Evolutionary conservation across 2,113 vertebrate genomes (phyloP).

Genomic region (Caloenas nicobarica): DNA sequence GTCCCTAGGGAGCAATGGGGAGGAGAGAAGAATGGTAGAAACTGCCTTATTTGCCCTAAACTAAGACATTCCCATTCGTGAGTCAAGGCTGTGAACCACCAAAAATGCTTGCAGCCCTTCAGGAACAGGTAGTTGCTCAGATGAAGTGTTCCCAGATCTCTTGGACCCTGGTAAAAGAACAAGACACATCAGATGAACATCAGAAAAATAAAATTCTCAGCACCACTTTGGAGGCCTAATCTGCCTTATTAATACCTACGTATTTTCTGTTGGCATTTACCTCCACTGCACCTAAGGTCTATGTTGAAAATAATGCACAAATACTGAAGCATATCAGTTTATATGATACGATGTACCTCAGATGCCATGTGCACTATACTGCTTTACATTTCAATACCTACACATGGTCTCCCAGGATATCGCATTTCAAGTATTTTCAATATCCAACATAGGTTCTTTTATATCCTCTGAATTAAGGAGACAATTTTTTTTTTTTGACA

Average conservation of each 20-base stretch:
- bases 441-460: neutral
- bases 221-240: neutral
- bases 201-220: neutral
- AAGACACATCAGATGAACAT: fast-evolving
- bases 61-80: neutral
- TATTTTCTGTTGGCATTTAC: neutral
- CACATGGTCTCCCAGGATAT: neutral
- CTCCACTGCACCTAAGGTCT: neutral
- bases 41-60: neutral
- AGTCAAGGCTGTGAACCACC: neutral
- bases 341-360: neutral
- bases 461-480: neutral
- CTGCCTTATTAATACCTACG: neutral
- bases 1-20: neutral
- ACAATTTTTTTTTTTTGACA: neutral
- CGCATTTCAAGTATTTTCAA: neutral
- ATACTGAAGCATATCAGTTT: neutral
- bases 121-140: neutral
- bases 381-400: neutral
- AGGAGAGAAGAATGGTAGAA: neutral
- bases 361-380: neutral
- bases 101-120: neutral
- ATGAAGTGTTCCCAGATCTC: neutral
- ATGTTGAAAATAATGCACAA: neutral
- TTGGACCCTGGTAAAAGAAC: neutral